phyloP scores from a whole-genome alignment of 1,140 invertebrate species.

The Caerostris darwini region DNA sequence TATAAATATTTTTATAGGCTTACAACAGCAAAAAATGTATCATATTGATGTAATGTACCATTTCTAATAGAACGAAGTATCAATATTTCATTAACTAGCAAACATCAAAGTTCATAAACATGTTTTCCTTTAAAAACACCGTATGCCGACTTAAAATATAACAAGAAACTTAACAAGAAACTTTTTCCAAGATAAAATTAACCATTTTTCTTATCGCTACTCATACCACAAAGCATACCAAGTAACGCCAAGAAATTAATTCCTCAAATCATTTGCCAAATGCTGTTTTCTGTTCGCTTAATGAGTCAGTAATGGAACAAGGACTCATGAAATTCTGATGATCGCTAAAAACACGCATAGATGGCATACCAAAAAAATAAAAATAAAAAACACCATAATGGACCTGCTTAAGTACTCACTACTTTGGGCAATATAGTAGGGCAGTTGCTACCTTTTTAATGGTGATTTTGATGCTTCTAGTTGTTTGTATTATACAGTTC shows the following conservation, averaged over 20 bases:
- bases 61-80: too few relatives aligned
- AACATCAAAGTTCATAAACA: too few relatives aligned
- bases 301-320: background rate
- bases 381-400: background rate
- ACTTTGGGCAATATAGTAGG: background rate
- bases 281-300: background rate
- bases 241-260: background rate
- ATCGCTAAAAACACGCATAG: slow-evolving; percentile 6
- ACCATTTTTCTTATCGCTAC: too few relatives aligned
- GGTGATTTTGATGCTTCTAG: background rate
- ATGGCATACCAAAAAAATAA: background rate
- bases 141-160: too few relatives aligned
- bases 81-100: too few relatives aligned
- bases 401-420: background rate
- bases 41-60: too few relatives aligned
- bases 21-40: too few relatives aligned
- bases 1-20: too few relatives aligned
- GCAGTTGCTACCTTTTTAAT: background rate
- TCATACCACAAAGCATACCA: too few relatives aligned
- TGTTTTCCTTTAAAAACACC: too few relatives aligned
- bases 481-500: background rate
- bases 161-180: too few relatives aligned
- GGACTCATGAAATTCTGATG: slow-evolving; percentile 23
- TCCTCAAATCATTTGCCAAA: background rate
- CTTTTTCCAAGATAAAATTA: too few relatives aligned